phyloP scores from a whole-genome alignment of 2,888 invertebrate species.

The Noctua janthina region DNA sequence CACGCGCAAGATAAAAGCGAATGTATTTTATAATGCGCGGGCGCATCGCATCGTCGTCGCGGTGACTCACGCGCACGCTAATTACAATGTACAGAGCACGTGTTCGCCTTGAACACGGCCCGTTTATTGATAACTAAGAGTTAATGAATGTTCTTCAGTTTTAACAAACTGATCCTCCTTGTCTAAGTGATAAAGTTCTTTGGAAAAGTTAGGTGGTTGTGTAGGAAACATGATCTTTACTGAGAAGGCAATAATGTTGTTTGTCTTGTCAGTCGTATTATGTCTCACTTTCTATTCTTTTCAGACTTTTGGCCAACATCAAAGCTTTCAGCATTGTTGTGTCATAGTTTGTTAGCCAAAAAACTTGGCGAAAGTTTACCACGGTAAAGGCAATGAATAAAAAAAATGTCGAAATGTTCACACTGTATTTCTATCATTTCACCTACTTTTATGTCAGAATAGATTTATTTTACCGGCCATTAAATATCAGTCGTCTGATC shows the following conservation, averaged over 20 bases:
- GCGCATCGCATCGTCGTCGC: constrained; percentile 75
- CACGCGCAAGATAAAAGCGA: constrained; percentile 71
- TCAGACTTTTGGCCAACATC: constrained; percentile 38
- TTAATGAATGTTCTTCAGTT: constrained; percentile 75
- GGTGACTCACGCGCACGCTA: constrained; percentile 79
- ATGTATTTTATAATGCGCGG: constrained; percentile 70
- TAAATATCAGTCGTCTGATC: constrained; percentile 43
- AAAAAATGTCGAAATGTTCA: constrained; percentile 14
- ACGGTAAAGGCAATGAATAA: constrained; percentile 17
- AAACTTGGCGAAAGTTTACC: constrained; percentile 45
- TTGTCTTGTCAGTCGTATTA: constrained; percentile 42
- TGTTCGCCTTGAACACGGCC: constrained; percentile 78
- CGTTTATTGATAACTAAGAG: constrained; percentile 75
- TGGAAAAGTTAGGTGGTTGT: constrained; percentile 25
- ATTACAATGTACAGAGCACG: constrained; percentile 79
- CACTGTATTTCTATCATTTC: constrained; percentile 33
- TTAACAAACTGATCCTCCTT: constrained; percentile 60
- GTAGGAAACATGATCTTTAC: constrained; percentile 22
- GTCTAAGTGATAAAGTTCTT: constrained; percentile 56
- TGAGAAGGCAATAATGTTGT: constrained; percentile 22
- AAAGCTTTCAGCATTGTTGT: constrained; percentile 58
- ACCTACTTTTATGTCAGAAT: constrained; percentile 15
- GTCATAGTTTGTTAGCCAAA: constrained; percentile 34
- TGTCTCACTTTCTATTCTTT: constrained; percentile 49
- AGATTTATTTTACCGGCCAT: constrained; percentile 41